Base-by-base conservation (phyloP, 2,797 vertebrate genomes). In the Etheostoma nigrum region DNA sequence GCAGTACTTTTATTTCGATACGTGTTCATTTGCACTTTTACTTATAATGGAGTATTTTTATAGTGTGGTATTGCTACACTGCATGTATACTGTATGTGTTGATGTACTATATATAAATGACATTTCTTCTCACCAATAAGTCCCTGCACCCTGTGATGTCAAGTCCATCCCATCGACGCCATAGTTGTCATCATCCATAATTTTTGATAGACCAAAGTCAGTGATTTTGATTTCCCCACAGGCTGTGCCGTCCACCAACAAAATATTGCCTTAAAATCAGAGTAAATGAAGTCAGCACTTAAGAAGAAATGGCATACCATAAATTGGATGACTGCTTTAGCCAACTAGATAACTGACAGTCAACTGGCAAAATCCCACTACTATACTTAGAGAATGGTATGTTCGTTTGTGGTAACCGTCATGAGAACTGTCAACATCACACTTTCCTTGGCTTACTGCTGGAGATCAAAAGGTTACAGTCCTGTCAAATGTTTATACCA, bases 171-270 rank as follows among this genome's bases (percentile, higher is more conserved):
- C 98, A 85, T 99, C 98, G 49, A 98, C 98, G 14, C 97, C 98
- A 1, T 99, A 99, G 94, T 98, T 99, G 89, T 99, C 98, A 49
- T 99, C 98, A 83, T 99, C 98, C 98, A 99, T 99, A 93, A 99
- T 99, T 96, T 99, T 99, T 75, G 98, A 99, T 78, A 99, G 94
- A 74, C 98, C 98, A 89, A 99, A 99, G 92, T 99, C 98, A 6
- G 98, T 99, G 86, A 99, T 99, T 96, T 99, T 99, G 89, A 99
- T 99, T 95, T 99, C 98, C 78, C 98, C 98, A 79, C 98, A 99
- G 66, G 98, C 98, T 58, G 97, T 99, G 87, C 98, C 98, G 80
- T 99, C 98, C 83, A 99, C 98, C 88, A 99, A 94, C 90, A 99
- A 96, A 84, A 99, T 99, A 86, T 99, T 99, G 79, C 98, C 98